Base-by-base conservation (phyloP, 2,888 invertebrate species). In the Parnassius smintheus region DNA sequence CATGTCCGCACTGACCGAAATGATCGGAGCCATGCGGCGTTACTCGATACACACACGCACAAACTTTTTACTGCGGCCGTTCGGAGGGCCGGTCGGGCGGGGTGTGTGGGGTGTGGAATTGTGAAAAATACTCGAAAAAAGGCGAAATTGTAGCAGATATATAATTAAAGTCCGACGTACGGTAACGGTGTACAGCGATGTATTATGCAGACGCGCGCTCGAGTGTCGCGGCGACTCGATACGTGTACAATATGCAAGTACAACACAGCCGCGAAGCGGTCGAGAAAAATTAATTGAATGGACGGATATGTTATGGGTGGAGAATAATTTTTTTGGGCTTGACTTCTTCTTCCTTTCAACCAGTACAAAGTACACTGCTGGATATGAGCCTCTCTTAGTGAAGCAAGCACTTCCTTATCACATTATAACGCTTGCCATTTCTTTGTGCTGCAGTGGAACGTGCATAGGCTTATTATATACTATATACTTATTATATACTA, bases 71-170 rank as follows among this genome's bases (percentile, higher is more conserved):
- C 82, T 83, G 85, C 83, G 87, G 82, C 80, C 80, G 83, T 82
- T 84, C 85, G 85, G 82, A 67, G 66, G 70, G 71, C 66, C 68
- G 67, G 61, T 41, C 68, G 76, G 78, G 84, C 44, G 79, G 81
- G 79, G 82, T 80, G 72, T 70, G 25, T 72, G 73, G 86, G 87
- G 85, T 84, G 81, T 78, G 77, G 84, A 91, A 91, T 91, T 91
- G 92, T 91, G 92, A 92, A 92, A 92, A 92, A 92, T 91, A 92
- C 91, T 91, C 91, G 89, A 92, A 92, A 92, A 92, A 92, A 91
- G 89, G 86, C 87, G 86, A 91, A 91, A 91, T 91, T 91, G 91
- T 91, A 90, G 90, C 91, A 91, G 91, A 91, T 91, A 91, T 91
- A 91, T 91, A 91, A 91, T 91, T 91, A 91, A 91, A 91, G 90